Base-by-base conservation (phyloP, 2,888 invertebrate genomes). In the Hirtodrosophila alboralis region DNA sequence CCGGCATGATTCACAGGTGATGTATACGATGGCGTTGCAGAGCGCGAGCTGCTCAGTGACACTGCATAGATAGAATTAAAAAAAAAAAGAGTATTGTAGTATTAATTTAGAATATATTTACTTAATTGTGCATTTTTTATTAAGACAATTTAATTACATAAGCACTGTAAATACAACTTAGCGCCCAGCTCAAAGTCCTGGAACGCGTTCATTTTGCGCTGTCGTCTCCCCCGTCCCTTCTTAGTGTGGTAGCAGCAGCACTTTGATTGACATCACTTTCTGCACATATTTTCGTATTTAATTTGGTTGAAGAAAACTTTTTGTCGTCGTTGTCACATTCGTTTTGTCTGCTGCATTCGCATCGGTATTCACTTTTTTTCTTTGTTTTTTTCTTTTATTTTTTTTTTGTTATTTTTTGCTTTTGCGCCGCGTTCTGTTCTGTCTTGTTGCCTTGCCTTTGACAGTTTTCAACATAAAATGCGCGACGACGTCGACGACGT, bases 11-110 rank as follows among this genome's bases (percentile, higher is more conserved):
- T 93, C 56, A 93, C 94, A 52, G 95, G 94, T 43, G 95, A 94
- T 33, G 96, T 95, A 88, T 96, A 97, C 28, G 97, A 96, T 40
- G 97, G 97, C 43, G 97, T 97, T 47, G 96, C 97, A 31, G 98
- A 97, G 60, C 97, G 94, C 10, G 98, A 97, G 90, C 97, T 97
- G 77, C 97, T 96, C 81, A 98, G 92, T 9, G 97, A 98, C 78
- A 98, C 97, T 95, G 91, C 43, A n/a, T n/a, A 61, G 33, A 37
- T 48, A 16, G 13, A 26, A 10, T 48, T 0, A 31, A 8, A 40
- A n/a, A 10, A 6, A 40, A 0, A 43, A 13, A 59, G 21, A 34
- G 5, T 18, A 18, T 18, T 18, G 18, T 2, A 18, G n/a, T n/a
- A n/a, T n/a, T n/a, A n/a, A n/a, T n/a, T n/a, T n/a, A n/a, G n/a